Percentiles rank a stretch among this genome's conserved stretches.
Evolutionary conservation across 2,113 vertebrate genomes (phyloP).

Genomic region (Oceanites oceanicus): DNA sequence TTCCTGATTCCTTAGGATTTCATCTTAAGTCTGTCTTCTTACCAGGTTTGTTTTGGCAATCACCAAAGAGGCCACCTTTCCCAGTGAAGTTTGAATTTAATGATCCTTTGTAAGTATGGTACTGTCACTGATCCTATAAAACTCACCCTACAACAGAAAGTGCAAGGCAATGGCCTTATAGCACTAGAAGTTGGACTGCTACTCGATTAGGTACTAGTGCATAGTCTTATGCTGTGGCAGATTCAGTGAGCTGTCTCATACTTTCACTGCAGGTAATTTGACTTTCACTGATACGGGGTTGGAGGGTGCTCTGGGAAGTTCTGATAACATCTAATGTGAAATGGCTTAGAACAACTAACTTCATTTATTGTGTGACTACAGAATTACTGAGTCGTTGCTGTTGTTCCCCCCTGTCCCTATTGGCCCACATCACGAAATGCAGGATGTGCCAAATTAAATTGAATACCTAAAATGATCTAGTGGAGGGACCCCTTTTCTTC

Average conservation of each 20-base stretch:
- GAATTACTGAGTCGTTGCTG: neutral
- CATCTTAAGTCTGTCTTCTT: slow-evolving; percentile 36
- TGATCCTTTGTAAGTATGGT: slow-evolving; percentile 89
- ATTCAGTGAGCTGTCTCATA: neutral
- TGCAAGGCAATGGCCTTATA: neutral
- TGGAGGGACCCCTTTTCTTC: neutral
- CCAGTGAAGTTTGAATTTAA: slow-evolving; percentile 91
- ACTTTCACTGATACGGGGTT: neutral
- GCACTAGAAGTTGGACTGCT: neutral
- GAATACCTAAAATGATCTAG: neutral
- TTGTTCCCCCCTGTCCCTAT: neutral
- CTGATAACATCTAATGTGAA: neutral
- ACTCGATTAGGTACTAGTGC: neutral
- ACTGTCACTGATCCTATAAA: neutral
- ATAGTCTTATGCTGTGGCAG: neutral
- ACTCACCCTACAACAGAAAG: neutral
- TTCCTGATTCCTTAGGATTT: slow-evolving; percentile 2
- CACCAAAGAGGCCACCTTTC: slow-evolving; percentile 93
- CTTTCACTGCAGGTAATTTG: neutral
- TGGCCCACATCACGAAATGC: neutral
- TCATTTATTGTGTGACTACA: neutral
- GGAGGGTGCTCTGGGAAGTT: neutral
- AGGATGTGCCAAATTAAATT: neutral
- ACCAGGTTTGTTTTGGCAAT: slow-evolving; percentile 98
- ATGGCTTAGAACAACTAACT: neutral